phyloP scores from a whole-genome alignment of 2,797 vertebrate genomes.

The Enteromius treurensis region DNA sequence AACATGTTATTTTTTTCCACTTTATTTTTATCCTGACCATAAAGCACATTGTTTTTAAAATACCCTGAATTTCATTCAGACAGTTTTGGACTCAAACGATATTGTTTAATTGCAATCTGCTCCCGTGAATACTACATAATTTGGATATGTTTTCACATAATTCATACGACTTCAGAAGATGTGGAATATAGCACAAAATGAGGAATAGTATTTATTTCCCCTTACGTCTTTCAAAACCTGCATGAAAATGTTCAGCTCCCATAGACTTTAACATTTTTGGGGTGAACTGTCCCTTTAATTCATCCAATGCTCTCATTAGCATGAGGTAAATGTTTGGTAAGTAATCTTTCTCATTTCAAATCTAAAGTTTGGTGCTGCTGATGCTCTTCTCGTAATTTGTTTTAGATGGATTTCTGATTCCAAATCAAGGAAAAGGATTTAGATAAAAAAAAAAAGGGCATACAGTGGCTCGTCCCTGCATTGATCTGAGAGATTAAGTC shows the following conservation, averaged over 20 bases:
- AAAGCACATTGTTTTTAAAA: constrained; percentile 1
- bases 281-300: not conserved
- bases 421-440: constrained; percentile 41
- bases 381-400: not conserved
- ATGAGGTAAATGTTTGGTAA: constrained; percentile 13
- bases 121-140: not conserved
- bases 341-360: constrained; percentile 27
- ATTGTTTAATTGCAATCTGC: not conserved
- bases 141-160: not conserved
- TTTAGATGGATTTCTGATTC: constrained; percentile 37
- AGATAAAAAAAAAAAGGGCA: constrained; percentile 28
- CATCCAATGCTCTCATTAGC: constrained; percentile 26
- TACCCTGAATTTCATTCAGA: not conserved
- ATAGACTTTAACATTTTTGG: not conserved
- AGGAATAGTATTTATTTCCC: not conserved
- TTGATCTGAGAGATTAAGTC: constrained; percentile 35
- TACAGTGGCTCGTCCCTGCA: constrained; percentile 31
- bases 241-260: not conserved
- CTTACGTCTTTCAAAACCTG: not conserved
- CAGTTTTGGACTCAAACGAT: not conserved
- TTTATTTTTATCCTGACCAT: not conserved
- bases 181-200: not conserved
- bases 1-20: not conserved
- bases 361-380: constrained; percentile 3
- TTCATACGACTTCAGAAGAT: not conserved